phyloP scores from a whole-genome alignment of 2,113 vertebrate genomes.

The Xyliphius kryptos region DNA sequence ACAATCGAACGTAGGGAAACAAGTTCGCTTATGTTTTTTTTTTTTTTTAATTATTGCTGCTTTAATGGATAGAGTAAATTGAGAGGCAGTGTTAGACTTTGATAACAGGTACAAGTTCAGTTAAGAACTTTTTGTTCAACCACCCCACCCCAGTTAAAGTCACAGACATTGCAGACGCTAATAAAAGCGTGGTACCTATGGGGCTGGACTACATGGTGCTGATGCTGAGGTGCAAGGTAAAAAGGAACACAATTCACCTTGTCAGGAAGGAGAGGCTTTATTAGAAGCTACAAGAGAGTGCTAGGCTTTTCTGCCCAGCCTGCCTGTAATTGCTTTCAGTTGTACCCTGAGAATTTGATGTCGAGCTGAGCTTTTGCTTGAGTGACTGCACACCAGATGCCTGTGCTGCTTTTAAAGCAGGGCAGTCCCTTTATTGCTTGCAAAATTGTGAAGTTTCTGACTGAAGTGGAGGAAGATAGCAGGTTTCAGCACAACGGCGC shows the following conservation, averaged over 20 bases:
- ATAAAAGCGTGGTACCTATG: slow-evolving; percentile 46
- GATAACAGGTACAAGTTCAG: too few species aligned
- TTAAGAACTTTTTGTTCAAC: neutral
- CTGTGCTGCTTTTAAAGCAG: slow-evolving; percentile 36
- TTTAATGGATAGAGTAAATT: too few species aligned
- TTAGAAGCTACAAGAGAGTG: neutral
- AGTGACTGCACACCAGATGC: slow-evolving; percentile 43
- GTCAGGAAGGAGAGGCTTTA: slow-evolving; percentile 53
- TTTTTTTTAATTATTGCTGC: too few species aligned
- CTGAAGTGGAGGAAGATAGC: slow-evolving; percentile 23
- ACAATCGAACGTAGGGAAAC: too few species aligned
- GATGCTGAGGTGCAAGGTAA: slow-evolving; percentile 55
- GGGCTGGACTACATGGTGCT: slow-evolving; percentile 37
- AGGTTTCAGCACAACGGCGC: slow-evolving; percentile 16
- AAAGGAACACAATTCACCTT: slow-evolving; percentile 54
- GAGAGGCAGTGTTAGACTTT: too few species aligned
- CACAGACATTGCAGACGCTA: slow-evolving; percentile 40
- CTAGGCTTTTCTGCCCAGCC: slow-evolving; percentile 43
- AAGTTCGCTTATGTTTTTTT: too few species aligned
- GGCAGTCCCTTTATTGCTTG: slow-evolving; percentile 45
- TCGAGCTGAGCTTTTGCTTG: slow-evolving; percentile 52
- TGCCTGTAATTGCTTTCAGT: slow-evolving; percentile 60
- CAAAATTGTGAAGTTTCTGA: slow-evolving; percentile 32
- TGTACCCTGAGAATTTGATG: slow-evolving; percentile 58
- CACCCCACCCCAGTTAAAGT: slow-evolving; percentile 1